Percentiles rank a stretch among this genome's conserved stretches.
These are phyloP conservation scores for Eriocheir sinensis DNA, from an alignment of 1,140 invertebrate species.

Conservation along the genomic window DNA sequence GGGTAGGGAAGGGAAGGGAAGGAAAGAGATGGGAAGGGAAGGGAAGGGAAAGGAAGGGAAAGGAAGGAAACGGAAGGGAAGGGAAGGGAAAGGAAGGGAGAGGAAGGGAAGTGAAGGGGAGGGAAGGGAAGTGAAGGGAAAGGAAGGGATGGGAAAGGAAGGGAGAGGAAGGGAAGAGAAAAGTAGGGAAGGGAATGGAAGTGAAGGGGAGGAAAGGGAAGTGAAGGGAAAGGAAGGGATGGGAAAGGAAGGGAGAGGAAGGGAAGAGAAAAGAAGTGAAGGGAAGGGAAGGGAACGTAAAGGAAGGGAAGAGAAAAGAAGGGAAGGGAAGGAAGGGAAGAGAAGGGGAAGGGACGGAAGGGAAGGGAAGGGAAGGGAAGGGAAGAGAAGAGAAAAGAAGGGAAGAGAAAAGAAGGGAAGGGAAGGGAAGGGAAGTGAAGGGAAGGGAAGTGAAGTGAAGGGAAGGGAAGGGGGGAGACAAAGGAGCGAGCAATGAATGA, in stretches of 20 bases:
- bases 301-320: not conserved
- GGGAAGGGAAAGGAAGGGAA: not conserved
- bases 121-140: not conserved
- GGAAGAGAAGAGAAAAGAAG: not conserved
- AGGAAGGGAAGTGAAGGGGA: not conserved
- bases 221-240: no score
- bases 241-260: not conserved
- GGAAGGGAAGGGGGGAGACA: not conserved
- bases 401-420: not conserved
- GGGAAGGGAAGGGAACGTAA: not conserved
- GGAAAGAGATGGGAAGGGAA: not conserved
- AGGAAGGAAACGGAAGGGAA: no score
- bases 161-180: not conserved
- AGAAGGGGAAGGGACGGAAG: not conserved
- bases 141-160: not conserved
- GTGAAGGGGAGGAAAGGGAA: no score
- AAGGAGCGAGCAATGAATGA: constrained; percentile 37
- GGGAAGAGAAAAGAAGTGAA: not conserved
- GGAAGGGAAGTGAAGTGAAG: not conserved
- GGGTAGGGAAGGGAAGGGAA: no score
- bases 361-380: not conserved
- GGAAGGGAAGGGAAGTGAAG: not conserved
- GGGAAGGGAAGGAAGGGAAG: not conserved
- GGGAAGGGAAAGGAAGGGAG: not conserved
- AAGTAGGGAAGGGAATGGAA: not conserved